These are phyloP conservation scores for Parotia lawesii DNA, from an alignment of 2,113 vertebrate species.

Conservation along the genomic window DNA sequence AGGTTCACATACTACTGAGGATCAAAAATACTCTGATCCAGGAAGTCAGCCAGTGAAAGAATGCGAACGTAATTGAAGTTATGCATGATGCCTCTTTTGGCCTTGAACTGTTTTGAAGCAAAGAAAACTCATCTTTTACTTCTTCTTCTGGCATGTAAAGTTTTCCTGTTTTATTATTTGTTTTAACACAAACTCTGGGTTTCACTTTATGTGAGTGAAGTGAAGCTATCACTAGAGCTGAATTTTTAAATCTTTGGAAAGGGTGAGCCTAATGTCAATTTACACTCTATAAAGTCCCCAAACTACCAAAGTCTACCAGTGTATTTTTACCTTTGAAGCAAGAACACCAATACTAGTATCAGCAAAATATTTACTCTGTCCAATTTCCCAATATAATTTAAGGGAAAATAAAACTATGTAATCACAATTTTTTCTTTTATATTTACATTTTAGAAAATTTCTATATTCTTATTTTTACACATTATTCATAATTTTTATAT, in stretches of 20 bases:
- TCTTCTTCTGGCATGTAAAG: neutral
- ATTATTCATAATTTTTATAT: neutral
- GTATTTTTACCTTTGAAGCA: neutral
- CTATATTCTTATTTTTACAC: neutral
- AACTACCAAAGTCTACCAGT: neutral
- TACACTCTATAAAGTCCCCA: neutral
- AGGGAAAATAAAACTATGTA: neutral
- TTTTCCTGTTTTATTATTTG: neutral
- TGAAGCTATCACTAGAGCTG: neutral
- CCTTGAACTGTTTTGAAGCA: neutral
- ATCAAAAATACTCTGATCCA: neutral
- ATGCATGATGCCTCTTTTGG: neutral
- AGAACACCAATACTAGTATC: neutral
- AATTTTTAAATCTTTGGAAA: neutral
- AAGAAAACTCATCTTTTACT: neutral
- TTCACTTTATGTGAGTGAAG: neutral
- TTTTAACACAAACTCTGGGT: neutral
- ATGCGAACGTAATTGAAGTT: neutral
- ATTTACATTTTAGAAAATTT: neutral
- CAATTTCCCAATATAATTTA: neutral
- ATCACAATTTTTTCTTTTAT: neutral
- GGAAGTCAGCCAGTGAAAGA: neutral
- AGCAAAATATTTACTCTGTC: neutral
- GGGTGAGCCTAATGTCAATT: neutral
- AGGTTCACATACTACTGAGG: neutral